A percentile compares a stretch with the other conserved stretches of the same genome.
Conservation (phyloP, 2,797 vertebrate genomes). For the Anniella stebbinsi region DNA sequence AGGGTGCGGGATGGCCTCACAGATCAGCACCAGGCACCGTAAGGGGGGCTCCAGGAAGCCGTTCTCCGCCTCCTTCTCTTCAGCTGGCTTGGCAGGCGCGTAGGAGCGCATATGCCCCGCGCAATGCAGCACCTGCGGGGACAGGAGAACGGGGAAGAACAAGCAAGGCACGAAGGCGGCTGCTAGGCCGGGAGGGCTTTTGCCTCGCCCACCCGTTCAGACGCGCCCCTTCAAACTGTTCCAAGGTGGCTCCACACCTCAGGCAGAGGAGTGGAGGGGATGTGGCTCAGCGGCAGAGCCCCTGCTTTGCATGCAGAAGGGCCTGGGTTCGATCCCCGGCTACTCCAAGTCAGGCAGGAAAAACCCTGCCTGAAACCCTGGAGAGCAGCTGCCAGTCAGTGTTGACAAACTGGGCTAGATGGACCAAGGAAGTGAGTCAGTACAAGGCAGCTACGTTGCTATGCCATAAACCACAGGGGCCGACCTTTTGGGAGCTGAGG, state of each 20-base stretch:
- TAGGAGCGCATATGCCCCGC: conserved; percentile 83
- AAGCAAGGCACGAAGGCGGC: neutral
- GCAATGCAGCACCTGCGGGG: conserved; percentile 88
- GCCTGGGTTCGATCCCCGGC: too few species aligned
- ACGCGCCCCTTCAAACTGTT: rapidly evolving
- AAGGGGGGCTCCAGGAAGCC: conserved; percentile 65
- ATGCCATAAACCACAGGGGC: too few species aligned
- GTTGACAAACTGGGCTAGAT: too few species aligned
- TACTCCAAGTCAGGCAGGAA: too few species aligned
- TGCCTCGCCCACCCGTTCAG: neutral
- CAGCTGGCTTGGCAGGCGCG: conserved; percentile 34
- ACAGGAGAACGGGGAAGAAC: neutral
- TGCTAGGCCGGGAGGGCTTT: too few species aligned
- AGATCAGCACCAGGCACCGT: conserved; percentile 87
- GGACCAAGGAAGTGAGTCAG: too few species aligned
- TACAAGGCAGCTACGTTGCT: too few species aligned
- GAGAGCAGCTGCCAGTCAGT: too few species aligned
- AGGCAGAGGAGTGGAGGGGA: too few species aligned
- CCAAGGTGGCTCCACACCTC: too few species aligned
- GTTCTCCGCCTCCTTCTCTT: neutral
- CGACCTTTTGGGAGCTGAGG: too few species aligned
- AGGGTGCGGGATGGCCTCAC: conserved; percentile 89
- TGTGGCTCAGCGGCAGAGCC: neutral
- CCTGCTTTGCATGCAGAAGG: neutral
- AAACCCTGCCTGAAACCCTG: too few species aligned